Conservation (phyloP, 2,113 vertebrate species). For the Drymodes brunneopygia region DNA sequence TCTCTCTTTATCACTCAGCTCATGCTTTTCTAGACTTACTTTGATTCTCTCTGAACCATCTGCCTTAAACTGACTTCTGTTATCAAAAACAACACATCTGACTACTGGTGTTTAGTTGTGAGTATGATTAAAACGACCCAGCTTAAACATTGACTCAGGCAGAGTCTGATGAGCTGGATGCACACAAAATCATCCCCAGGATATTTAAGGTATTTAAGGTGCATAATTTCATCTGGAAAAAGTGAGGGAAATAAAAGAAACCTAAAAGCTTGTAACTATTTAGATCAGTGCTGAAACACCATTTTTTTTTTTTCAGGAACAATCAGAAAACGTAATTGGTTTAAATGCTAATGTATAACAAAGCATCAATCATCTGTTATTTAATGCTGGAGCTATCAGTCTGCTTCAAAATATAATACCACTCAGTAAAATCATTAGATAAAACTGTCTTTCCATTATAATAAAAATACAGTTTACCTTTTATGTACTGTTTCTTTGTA, state of each 20-base stretch:
- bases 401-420: background rate
- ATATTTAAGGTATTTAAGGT: background rate
- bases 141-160: background rate
- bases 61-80: background rate
- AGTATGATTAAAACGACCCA: background rate
- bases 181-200: background rate
- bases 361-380: background rate
- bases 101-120: background rate
- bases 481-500: constrained; percentile 44
- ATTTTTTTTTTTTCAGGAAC: background rate
- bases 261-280: background rate
- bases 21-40: background rate
- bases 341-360: background rate
- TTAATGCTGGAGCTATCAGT: background rate
- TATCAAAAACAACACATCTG: background rate
- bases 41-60: background rate
- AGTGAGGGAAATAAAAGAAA: background rate
- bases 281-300: background rate
- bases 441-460: background rate
- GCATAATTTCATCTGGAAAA: background rate
- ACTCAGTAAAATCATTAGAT: background rate
- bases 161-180: background rate
- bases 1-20: background rate
- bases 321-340: background rate
- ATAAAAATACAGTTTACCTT: constrained; percentile 63